Evolutionary conservation across 1,140 invertebrate genomes (phyloP), one percentile per base, ranked within the genome.

Genomic region (Reticulitermes speratus): DNA sequence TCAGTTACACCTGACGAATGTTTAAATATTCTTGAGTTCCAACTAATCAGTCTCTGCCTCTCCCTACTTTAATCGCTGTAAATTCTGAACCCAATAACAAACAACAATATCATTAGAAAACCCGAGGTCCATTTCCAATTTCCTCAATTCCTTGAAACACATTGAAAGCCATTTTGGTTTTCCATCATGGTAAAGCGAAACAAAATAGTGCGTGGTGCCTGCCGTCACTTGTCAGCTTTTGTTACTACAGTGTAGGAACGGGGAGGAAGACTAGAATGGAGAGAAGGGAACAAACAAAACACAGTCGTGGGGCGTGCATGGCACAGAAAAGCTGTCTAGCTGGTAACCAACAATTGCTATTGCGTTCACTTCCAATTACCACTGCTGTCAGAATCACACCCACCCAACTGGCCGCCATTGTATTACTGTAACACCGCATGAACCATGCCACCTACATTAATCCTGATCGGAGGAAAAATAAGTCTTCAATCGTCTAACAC

Each of bases 361-460:
- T 75, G 65, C 65, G 65, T 75, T 75, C 65, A 75, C 65, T 75
- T 75, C 65, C 65, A 75, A 75, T 75, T 75, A 75, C 65, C 65
- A 75, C 25, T 30, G 65, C 65, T 75, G 65, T 75, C 65, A 75
- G n/a, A 75, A 75, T 75, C 65, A 75, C 65, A 75, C 65, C 65
- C 25, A 75, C 25, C 65, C 65, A 75, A 75, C 25, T 75, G 65
- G 65, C 65, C 25, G 65, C 65, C 65, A 75, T 75, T 75, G 65
- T 75, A 25, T 14, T 9, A 30, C 65, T 25, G 0, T 30, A 21
- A 14, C 52, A 21, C 14, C 19, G 19, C 3, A 55, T 6, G 19
- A 55, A 55, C 11, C 52, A 55, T 55, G 45, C 45, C 45, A 48
- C 45, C 9, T 48, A 48, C 45, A 48, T 48, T 11, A 21, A 75